phyloP scores from a whole-genome alignment of 2,797 vertebrate species.

The Phrynocephalus guinanensis region DNA sequence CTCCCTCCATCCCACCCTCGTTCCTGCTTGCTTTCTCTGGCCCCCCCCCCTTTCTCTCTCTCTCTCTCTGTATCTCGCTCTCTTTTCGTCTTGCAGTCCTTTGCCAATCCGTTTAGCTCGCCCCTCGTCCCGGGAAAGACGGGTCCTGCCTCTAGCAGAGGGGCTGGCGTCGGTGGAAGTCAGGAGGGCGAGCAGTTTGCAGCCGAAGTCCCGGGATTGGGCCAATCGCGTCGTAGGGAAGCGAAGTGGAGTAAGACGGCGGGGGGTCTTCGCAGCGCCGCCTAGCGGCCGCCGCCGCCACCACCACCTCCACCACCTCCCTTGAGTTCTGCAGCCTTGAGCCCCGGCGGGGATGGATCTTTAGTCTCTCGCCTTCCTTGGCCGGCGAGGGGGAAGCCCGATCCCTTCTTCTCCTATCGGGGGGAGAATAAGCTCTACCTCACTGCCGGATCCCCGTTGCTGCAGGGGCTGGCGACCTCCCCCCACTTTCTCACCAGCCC shows the following conservation, averaged over 20 bases:
- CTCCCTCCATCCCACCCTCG: background rate
- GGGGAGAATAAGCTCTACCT: background rate
- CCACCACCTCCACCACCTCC: too few relatives aligned
- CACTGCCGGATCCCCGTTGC: background rate
- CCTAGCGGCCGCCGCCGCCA: background rate
- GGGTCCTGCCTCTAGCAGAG: too few relatives aligned
- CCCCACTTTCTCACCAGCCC: too few relatives aligned
- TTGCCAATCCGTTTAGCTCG: background rate
- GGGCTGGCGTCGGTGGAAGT: background rate
- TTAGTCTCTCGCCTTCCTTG: background rate
- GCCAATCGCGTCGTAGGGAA: background rate
- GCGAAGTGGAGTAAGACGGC: background rate
- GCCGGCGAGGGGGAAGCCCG: background rate
- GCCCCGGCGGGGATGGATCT: too few relatives aligned
- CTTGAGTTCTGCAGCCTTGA: too few relatives aligned
- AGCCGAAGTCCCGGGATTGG: background rate
- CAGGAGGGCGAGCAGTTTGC: background rate
- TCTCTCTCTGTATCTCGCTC: background rate
- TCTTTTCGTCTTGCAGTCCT: background rate
- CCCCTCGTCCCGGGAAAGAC: background rate
- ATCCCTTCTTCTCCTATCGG: background rate
- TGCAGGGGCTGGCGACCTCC: background rate
- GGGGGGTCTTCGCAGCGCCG: conserved; percentile 1
- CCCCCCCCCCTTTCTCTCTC: too few relatives aligned
- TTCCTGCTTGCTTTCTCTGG: background rate